Base-by-base conservation (phyloP, 35 echinoderm and acorn worm genomes). In the Nesometra sesokonis region DNA sequence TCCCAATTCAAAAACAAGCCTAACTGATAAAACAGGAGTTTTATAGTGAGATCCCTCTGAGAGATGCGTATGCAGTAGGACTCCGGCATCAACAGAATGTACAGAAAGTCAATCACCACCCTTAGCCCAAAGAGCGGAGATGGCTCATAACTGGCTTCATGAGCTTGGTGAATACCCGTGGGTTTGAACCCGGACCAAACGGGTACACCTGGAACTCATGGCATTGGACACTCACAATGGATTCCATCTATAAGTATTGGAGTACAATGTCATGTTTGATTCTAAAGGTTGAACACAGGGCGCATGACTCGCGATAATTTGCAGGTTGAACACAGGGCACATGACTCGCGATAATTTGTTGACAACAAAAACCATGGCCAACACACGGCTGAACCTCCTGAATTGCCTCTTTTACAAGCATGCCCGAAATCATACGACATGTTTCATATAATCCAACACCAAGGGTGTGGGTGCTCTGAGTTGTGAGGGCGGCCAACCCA, bases 321-420 rank as follows among this genome's bases (percentile, higher is more conserved):
- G 77, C 31, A 88, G 19, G 47, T 88, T 88, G 37, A 88, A 82
- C 36, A 88, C 87, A 57, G 39, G 37, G 30, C 78, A 36, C 33
- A 47, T 17, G n/a, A 78, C 78, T 38, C 79, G 78, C 32, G 32
- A 35, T 11, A 47, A 52, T n/a, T 84, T 89, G 80, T 37, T 79
- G 4, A 83, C 46, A 33, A 84, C 81, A 84, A 89, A 89, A 2
- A 77, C 21, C 4, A 46, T 89, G n/a, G 29, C 13, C 5, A 0
- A 7, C 0, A 37, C 37, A 83, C 4, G 39, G 67, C 43, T 34
- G 43, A 13, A 37, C 87, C 31, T 23, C 30, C 29, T 89, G 35
- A 31, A 77, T 57, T 82, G 87, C 87, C 80, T 83, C 80, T 79
- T 84, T 89, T n/a, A 77, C 9, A 31, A 83, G 32, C n/a, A 89